These are phyloP conservation scores for Siderastrea siderea DNA, from an alignment of 92 coral and sea anemone species.

Conservation along the genomic window DNA sequence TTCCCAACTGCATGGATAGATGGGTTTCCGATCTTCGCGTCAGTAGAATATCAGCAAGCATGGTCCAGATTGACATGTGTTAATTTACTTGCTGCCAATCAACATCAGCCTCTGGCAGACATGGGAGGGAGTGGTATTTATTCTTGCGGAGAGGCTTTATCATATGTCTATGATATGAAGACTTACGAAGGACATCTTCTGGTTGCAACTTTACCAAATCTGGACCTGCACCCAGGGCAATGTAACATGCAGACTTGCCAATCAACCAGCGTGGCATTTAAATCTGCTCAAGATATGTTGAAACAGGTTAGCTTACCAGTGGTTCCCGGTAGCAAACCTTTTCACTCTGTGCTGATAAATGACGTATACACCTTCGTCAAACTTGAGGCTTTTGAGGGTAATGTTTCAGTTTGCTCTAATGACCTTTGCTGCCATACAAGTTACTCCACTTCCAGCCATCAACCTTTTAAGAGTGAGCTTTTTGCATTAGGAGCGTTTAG, in stretches of 20 bases:
- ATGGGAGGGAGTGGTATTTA: constrained; percentile 94
- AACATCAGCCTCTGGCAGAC: constrained; percentile 60
- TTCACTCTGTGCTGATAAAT: constrained; percentile 47
- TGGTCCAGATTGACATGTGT: constrained; percentile 93
- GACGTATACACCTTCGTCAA: constrained; percentile 78
- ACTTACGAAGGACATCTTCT: constrained; percentile 78
- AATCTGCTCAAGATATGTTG: background rate
- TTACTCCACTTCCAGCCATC: constrained; percentile 3
- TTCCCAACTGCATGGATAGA: constrained; percentile 96
- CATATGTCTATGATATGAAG: constrained; percentile 68
- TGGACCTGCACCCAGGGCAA: constrained; percentile 18
- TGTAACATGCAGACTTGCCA: background rate
- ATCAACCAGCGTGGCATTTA: background rate
- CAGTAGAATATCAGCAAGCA: constrained; percentile 91
- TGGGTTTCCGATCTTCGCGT: constrained; percentile 81
- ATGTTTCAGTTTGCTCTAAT: constrained; percentile 71
- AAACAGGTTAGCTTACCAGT: background rate
- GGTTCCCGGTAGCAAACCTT: background rate
- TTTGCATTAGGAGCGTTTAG: constrained; percentile 93
- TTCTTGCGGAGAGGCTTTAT: constrained; percentile 87
- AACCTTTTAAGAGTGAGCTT: constrained; percentile 38
- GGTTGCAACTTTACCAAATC: constrained; percentile 75
- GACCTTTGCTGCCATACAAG: constrained; percentile 79
- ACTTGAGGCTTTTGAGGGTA: constrained; percentile 54
- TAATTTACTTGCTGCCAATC: constrained; percentile 95